Base-by-base conservation (phyloP, 2,113 vertebrate species). In the Serilophus lunatus region DNA sequence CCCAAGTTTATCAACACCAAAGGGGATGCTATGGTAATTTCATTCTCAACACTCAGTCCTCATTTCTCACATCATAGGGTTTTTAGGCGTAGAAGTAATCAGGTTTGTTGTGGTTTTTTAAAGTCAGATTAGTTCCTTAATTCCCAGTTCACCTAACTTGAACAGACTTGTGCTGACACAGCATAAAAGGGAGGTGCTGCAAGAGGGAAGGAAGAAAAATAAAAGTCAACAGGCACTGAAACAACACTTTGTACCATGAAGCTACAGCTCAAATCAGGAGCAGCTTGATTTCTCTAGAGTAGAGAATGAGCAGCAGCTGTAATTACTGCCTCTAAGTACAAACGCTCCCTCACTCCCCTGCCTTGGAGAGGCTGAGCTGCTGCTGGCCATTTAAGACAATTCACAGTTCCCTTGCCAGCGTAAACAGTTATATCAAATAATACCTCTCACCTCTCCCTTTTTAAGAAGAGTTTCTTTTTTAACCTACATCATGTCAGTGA, bases 221-320 rank as follows among this genome's bases (percentile, higher is more conserved):
- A 88, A 33, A 92, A 95, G 82, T 91, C 90, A 94, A 94, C 68
- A 74, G 29, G 42, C 83, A 81, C 64, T 24, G 50, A 90, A 47
- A 86, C 24, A 80, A 75, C 40, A 57, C 68, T 88, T 80, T 83
- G 29, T 83, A 81, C 38, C 11, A 3, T 54, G 51, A 93, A 95
- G 83, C 82, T 51, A n/a, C 47, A 68, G 60, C 40, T 93, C 86
- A 81, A 93, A 96, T 80, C 82, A 86, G 86, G 44, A 83, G 80
- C 86, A 90, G 76, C 76, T 83, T 95, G 92, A 96, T 97, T 95
- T 96, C 95, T 97, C 95, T 45, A 60, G 96, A 92, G 96, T 75
- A 60, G 51, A 25, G 91, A 94, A 92, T 18, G 82, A 95, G 80
- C 82, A 96, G 88, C 88, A 92, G 80, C 86, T 94, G 86, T 96